Conservation (phyloP, 2,113 vertebrate genomes). For the Electrona antarctica region DNA sequence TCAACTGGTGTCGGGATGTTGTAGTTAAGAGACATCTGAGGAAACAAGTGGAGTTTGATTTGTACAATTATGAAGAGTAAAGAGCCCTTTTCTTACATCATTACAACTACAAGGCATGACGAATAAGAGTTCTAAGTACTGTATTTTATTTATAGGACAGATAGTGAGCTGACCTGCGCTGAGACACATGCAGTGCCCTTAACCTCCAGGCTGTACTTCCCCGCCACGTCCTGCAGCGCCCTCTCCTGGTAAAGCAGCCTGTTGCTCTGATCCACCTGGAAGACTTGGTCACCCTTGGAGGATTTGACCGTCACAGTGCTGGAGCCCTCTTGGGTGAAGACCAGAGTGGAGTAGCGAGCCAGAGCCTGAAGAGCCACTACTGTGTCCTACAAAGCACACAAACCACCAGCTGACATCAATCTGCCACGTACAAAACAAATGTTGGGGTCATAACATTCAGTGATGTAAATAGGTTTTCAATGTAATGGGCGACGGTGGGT, state of each 20-base stretch:
- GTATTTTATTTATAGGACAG: no score
- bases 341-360: slow-evolving; percentile 76
- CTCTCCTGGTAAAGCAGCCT: slow-evolving; percentile 70
- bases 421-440: no score
- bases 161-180: slow-evolving; percentile 69
- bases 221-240: slow-evolving; percentile 63
- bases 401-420: neutral
- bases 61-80: neutral
- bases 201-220: slow-evolving; percentile 74
- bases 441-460: no score
- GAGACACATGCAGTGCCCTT: slow-evolving; percentile 75
- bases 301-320: slow-evolving; percentile 67
- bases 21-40: slow-evolving; percentile 63
- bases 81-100: no score
- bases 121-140: no score
- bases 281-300: slow-evolving; percentile 43
- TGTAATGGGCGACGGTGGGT: no score
- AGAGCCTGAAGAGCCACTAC: slow-evolving; percentile 85
- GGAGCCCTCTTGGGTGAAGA: slow-evolving; percentile 51
- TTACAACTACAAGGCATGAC: no score
- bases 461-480: no score
- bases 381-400: slow-evolving; percentile 78
- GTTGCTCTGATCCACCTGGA: slow-evolving; percentile 67
- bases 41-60: neutral
- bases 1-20: slow-evolving; percentile 66